These are phyloP conservation scores for Polymixis lichenea DNA, from an alignment of 2,888 invertebrate species.

Conservation along the genomic window DNA sequence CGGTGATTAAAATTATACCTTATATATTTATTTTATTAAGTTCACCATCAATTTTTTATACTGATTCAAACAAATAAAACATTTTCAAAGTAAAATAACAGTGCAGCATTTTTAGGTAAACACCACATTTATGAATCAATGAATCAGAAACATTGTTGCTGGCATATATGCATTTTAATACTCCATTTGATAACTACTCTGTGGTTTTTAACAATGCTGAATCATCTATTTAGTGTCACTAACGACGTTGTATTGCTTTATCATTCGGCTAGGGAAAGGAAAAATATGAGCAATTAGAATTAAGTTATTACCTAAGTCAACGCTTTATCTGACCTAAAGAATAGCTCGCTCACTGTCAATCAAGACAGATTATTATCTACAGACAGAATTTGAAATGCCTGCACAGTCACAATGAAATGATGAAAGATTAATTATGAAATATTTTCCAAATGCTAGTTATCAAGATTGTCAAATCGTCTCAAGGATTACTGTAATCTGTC, in stretches of 20 bases:
- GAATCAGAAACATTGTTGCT: too few species aligned
- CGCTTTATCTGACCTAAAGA: constrained; percentile 49
- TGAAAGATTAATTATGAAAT: constrained; percentile 57
- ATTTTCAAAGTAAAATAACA: too few species aligned
- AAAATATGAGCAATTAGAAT: constrained; percentile 43
- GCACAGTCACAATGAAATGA: constrained; percentile 58
- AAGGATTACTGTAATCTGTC: constrained; percentile 27
- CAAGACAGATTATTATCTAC: constrained; percentile 60
- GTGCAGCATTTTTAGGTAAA: too few species aligned
- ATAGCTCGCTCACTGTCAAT: constrained; percentile 60
- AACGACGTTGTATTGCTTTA: constrained; percentile 17
- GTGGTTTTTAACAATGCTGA: background rate
- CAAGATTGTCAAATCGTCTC: constrained; percentile 47
- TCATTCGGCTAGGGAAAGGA: constrained; percentile 26
- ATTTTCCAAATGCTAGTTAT: constrained; percentile 46
- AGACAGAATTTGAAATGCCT: constrained; percentile 40
- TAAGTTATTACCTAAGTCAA: constrained; percentile 50
- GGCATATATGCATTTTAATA: background rate
- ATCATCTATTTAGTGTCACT: constrained; percentile 22
- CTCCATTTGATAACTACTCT: constrained; percentile 20
- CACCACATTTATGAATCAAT: too few species aligned
- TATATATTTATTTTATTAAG: too few species aligned
- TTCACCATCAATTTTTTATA: too few species aligned
- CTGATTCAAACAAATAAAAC: too few species aligned
- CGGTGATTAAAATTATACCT: too few species aligned